A percentile compares a stretch with the other conserved stretches of the same genome.
phyloP scores from a whole-genome alignment of 2,797 vertebrate species.

The Sebastes cheni region DNA sequence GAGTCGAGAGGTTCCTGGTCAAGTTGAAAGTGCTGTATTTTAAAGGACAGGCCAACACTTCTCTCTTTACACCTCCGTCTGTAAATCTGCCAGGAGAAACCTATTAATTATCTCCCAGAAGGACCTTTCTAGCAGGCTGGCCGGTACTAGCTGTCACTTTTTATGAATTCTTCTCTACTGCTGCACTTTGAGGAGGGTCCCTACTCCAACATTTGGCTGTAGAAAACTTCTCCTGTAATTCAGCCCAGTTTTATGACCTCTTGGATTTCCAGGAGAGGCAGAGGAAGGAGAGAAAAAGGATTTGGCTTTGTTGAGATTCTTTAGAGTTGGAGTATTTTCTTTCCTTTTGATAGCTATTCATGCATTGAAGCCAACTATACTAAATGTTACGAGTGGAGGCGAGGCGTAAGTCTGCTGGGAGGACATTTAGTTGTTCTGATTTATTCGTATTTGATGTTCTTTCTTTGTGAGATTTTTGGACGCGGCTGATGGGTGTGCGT shows the following conservation, averaged over 20 bases:
- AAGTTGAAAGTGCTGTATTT: constrained; percentile 67
- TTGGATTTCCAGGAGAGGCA: constrained; percentile 37
- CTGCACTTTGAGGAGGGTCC: constrained; percentile 54
- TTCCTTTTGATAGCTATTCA: constrained; percentile 13
- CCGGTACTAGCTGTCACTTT: constrained; percentile 65
- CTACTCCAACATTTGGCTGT: constrained; percentile 49
- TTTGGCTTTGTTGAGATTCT: constrained; percentile 14
- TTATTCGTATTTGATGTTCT: constrained; percentile 51
- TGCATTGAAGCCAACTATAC: constrained; percentile 5
- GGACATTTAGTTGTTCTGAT: constrained; percentile 39
- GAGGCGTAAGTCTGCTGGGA: constrained; percentile 29
- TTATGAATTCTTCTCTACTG: constrained; percentile 65
- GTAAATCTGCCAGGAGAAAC: constrained; percentile 72
- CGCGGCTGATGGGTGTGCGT: constrained; percentile 50
- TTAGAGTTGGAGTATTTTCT: background rate
- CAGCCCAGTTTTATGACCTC: constrained; percentile 56
- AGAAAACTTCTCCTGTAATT: constrained; percentile 51
- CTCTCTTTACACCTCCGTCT: constrained; percentile 38
- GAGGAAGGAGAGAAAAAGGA: background rate
- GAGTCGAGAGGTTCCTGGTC: constrained; percentile 41
- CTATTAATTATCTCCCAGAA: constrained; percentile 73
- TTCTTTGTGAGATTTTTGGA: constrained; percentile 37
- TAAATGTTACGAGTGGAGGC: constrained; percentile 4
- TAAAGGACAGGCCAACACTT: constrained; percentile 50
- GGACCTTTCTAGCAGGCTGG: constrained; percentile 52